A percentile compares a stretch with the other conserved stretches of the same genome.
phyloP scores from a whole-genome alignment of 2,113 vertebrate species.

The Serilophus lunatus region DNA sequence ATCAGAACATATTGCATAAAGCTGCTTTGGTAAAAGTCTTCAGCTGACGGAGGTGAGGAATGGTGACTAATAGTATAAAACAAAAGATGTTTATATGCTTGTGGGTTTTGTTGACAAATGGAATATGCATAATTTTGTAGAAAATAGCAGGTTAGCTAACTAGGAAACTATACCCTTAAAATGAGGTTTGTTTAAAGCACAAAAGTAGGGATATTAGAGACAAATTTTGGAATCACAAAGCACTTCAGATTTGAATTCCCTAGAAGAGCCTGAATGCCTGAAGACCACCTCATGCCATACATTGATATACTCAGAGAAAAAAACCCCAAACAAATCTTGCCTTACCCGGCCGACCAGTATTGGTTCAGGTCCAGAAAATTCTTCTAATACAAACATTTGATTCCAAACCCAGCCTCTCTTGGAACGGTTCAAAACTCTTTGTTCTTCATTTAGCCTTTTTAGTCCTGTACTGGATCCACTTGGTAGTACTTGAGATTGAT shows the following conservation, averaged over 20 bases:
- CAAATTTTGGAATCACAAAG: not conserved
- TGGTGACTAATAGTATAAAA: not conserved
- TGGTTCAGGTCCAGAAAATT: constrained; percentile 99
- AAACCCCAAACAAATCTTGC: not conserved
- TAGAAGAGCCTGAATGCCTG: not conserved
- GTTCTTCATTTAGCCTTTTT: constrained; percentile 83
- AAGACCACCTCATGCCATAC: not conserved
- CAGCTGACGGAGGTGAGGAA: not conserved
- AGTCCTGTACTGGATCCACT: constrained; percentile 80
- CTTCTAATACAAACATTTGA: constrained; percentile 99
- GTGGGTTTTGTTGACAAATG: not conserved
- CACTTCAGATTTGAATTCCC: not conserved
- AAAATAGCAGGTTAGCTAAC: not conserved
- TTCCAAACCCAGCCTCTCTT: constrained; percentile 99
- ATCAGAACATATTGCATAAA: not conserved
- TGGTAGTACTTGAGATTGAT: constrained; percentile 81
- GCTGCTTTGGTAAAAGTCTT: not conserved
- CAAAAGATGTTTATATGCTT: not conserved
- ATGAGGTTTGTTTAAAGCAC: not conserved
- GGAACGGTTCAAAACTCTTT: constrained; percentile 91
- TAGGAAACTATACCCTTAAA: not conserved
- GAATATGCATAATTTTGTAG: not conserved
- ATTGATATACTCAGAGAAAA: not conserved
- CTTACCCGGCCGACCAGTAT: constrained; percentile 99
- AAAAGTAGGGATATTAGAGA: not conserved